Evolutionary conservation across 2,113 vertebrate species (phyloP), one percentile per base, ranked within the genome.

Genomic region (Sterrhoptilus dennistouni): DNA sequence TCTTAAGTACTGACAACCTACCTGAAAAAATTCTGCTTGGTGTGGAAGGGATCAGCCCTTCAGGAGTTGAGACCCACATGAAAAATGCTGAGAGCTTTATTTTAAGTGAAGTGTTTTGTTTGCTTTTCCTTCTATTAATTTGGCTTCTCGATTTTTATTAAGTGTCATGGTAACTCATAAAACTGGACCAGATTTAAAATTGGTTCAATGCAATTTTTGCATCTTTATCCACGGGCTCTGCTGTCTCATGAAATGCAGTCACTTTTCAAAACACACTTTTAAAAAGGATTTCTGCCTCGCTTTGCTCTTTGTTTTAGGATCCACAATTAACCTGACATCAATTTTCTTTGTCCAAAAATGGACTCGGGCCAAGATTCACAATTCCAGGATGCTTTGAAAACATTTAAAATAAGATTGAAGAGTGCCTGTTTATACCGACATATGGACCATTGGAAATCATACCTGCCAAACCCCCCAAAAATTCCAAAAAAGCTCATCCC

Each of bases 381-480:
- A 42, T 77, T 88, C 47, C 50, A 47, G 69, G 65, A 87, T 17
- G 36, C 28, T 87, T 95, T 83, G 2, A 11, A 54, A 90, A 65
- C 14, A 5, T 28, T 65, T 33, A 8, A 18, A 45, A n/a, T 24
- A 40, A 38, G 29, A 42, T 16, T 7, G 66, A 79, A 45, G 78
- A 77, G 79, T 72, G 84, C 59, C 28, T 80, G 50, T 82, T 78
- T 15, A 14, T 71, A 81, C 29, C 57, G 50, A 45, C 19, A 9
- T 60, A 23, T 31, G 75, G 71, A 92, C 35, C 75, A 31, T 29
- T 66, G 90, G 79, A 68, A 93, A 77, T 86, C 68, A 60, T 35
- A 79, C 63, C 50, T 47, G 45, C 69, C 61, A 89, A 70, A 91
- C 7, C 23, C n/a, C 2, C 7, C 15, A 56, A 44, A 50, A 50